phyloP scores from a whole-genome alignment of 2,888 invertebrate genomes.

The Cecidostiba fungosa region DNA sequence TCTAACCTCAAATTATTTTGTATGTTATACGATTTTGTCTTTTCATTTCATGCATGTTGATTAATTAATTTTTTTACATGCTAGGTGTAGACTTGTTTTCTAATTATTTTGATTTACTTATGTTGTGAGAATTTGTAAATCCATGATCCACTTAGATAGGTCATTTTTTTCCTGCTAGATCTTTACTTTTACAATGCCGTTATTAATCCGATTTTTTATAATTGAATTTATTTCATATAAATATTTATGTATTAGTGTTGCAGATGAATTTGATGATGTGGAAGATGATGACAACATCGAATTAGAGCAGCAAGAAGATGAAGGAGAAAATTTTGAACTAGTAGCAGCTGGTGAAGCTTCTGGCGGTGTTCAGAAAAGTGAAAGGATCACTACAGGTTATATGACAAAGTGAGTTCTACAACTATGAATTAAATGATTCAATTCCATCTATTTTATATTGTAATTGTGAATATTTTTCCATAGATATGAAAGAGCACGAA shows the following conservation, averaged over 20 bases:
- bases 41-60: background rate
- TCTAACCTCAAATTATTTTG: conserved; percentile 16
- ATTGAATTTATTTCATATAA: background rate
- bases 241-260: conserved; percentile 80
- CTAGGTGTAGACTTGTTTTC: too few species aligned
- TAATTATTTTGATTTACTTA: too few species aligned
- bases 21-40: background rate
- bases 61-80: background rate
- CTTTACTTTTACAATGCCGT: too few species aligned
- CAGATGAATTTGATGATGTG: conserved; percentile 94
- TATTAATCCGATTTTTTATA: too few species aligned
- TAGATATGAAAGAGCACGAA: conserved; percentile 93
- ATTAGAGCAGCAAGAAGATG: conserved; percentile 92
- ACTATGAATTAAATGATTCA: conserved; percentile 71
- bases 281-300: conserved; percentile 95
- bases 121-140: too few species aligned
- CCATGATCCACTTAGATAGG: too few species aligned
- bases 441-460: conserved; percentile 25
- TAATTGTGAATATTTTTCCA: conserved; percentile 14
- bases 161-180: too few species aligned
- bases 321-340: conserved; percentile 92
- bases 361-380: conserved; percentile 91
- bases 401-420: conserved; percentile 92
- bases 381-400: conserved; percentile 97
- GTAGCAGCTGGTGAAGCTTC: conserved; percentile 90